These are phyloP conservation scores for Cyanoderma ruficeps DNA, from an alignment of 2,113 vertebrate species.

Conservation along the genomic window DNA sequence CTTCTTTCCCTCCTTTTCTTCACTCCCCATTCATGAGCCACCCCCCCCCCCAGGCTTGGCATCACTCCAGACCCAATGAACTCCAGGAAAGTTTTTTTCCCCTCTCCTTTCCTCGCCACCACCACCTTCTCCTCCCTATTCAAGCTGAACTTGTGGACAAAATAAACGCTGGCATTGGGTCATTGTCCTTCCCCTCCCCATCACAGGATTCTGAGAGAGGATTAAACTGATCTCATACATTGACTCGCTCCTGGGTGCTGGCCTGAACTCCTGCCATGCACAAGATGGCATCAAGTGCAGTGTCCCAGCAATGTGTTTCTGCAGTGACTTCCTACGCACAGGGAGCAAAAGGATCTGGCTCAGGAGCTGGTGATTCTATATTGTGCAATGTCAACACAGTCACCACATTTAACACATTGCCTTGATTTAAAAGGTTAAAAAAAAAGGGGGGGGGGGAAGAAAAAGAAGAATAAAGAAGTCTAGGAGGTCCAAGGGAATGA, in stretches of 20 bases:
- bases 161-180: constrained; percentile 66
- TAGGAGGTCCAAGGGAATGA: not conserved
- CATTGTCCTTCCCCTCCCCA: constrained; percentile 35
- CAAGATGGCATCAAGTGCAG: constrained; percentile 8
- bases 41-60: constrained; percentile 67
- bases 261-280: constrained; percentile 60
- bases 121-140: constrained; percentile 56
- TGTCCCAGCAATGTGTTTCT: constrained; percentile 48
- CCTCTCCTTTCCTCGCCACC: not conserved
- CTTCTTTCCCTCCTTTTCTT: constrained; percentile 39
- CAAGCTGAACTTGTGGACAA: constrained; percentile 64
- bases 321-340: constrained; percentile 54
- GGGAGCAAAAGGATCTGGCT: not conserved
- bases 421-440: not conserved
- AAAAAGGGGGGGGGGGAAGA: not conserved
- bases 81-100: not conserved
- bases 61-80: constrained; percentile 44
- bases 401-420: not conserved
- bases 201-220: constrained; percentile 54
- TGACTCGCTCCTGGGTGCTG: constrained; percentile 59
- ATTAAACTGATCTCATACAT: constrained; percentile 73
- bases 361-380: not conserved
- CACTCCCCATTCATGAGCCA: not conserved
- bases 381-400: constrained; percentile 25
- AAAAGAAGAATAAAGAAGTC: accelerated